A percentile compares a stretch with the other conserved stretches of the same genome.
These are phyloP conservation scores for Neosalanx taihuensis DNA, from an alignment of 2,797 vertebrate genomes.

Conservation along the genomic window DNA sequence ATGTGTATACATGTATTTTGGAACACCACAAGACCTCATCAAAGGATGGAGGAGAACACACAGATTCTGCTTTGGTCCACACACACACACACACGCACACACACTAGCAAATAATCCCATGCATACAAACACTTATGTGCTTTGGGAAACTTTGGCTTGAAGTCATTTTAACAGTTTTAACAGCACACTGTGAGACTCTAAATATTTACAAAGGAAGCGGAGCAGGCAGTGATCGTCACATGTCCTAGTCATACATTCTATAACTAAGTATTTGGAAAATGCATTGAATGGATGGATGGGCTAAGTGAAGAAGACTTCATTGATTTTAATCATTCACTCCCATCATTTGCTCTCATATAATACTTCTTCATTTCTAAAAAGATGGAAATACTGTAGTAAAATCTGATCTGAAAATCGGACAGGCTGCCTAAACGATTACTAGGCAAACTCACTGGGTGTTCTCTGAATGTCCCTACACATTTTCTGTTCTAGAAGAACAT, in stretches of 20 bases:
- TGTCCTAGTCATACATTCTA: background rate
- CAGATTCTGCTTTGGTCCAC: too few relatives aligned
- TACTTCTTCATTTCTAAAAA: too few relatives aligned
- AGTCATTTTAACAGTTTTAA: constrained; percentile 2
- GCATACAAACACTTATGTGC: background rate
- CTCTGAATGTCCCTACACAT: background rate
- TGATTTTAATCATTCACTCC: too few relatives aligned
- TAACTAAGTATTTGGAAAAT: too few relatives aligned
- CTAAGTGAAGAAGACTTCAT: too few relatives aligned
- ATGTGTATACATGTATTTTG: constrained; percentile 3
- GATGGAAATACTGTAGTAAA: background rate
- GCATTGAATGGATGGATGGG: too few relatives aligned
- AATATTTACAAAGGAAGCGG: background rate
- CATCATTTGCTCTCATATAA: too few relatives aligned
- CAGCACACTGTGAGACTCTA: background rate
- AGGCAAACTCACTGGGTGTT: constrained; percentile 5
- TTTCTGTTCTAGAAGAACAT: background rate
- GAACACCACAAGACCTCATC: background rate
- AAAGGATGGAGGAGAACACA: background rate
- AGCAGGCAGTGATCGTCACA: background rate
- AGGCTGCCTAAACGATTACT: background rate
- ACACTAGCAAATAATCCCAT: too few relatives aligned
- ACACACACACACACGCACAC: background rate
- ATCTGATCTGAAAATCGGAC: constrained; percentile 2
- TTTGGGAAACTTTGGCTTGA: background rate